phyloP scores from a whole-genome alignment of 2,797 vertebrate genomes.

The Galago senegalensis region DNA sequence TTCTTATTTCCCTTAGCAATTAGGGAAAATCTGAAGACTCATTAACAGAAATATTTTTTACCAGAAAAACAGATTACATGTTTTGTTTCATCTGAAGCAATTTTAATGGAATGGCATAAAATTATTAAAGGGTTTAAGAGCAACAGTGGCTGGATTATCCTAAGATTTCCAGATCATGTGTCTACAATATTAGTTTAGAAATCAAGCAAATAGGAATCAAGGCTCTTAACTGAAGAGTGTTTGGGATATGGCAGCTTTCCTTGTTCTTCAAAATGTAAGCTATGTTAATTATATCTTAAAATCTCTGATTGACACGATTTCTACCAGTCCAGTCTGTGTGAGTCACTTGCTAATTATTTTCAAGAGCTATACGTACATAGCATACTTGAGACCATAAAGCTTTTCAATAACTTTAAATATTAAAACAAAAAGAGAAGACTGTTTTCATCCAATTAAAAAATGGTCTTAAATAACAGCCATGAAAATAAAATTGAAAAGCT shows the following conservation, averaged over 20 bases:
- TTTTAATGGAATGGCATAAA: constrained; percentile 5
- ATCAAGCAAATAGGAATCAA: constrained; percentile 34
- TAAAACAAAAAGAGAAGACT: neutral
- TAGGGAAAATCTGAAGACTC: neutral
- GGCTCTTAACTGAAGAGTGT: neutral
- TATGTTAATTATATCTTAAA: constrained; percentile 21
- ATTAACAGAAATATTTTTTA: neutral
- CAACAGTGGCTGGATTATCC: neutral
- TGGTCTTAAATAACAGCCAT: neutral
- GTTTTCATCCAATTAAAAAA: constrained; percentile 13
- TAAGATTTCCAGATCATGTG: neutral
- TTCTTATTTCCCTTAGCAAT: neutral
- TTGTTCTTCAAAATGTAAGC: constrained; percentile 14
- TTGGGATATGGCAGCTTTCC: neutral
- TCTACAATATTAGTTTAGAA: neutral
- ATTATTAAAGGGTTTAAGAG: constrained; percentile 26
- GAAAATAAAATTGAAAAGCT: neutral
- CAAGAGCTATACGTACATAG: neutral
- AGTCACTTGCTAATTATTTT: neutral
- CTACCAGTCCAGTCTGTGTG: constrained; percentile 1
- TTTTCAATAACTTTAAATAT: constrained; percentile 25
- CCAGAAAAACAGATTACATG: neutral
- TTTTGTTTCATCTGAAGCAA: constrained; percentile 3
- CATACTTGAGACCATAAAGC: neutral
- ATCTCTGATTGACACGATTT: neutral